Base-by-base conservation (phyloP, 2,888 invertebrate genomes). In the Leptopilina drosophilae region DNA sequence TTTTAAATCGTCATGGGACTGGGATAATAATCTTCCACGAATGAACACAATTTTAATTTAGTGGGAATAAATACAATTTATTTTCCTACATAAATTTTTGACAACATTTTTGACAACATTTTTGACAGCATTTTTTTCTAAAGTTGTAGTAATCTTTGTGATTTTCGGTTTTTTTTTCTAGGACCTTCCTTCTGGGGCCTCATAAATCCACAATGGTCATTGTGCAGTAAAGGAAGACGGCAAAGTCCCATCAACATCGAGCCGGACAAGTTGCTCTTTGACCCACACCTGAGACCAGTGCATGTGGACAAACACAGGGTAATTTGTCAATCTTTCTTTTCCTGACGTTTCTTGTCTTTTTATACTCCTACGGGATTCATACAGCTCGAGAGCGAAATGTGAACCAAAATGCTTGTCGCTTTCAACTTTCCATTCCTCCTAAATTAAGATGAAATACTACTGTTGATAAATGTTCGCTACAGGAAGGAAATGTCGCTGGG, bases 141-240 rank as follows among this genome's bases (percentile, higher is more conserved):
- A 42, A 7, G 67, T 12, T 49, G 11, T 5, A 65, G 14, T 33
- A 65, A n/a, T 42, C 0, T 65, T 3, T 77, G 9, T 75, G 79
- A 79, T 78, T 20, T 20, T 20, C 1, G 20, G 0, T 20, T 20
- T 78, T 12, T 82, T 87, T 82, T 93, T 93, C 2, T 94, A 98
- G 99, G 99, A 93, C 98, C 99, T 75, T 96, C 97, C 79, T 99
- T 98, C 93, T 99, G 99, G 99, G 99, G 99, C 80, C 94, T 98
- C 86, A 97, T 99, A 93, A 99, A 99, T 93, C 98, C 98, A 14
- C 98, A 98, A 92, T 99, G 99, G 99, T 96, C 96, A 90, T 96
- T 99, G 94, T 99, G 99, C 94, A 97, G 96, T 93, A 98, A 98
- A 92, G 99, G 99, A 67, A 94, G 97, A 83, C 95, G 98, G 83